Percentiles rank a stretch among this genome's conserved stretches.
phyloP scores from a whole-genome alignment of 2,888 invertebrate species.

The Brenthis daphne region DNA sequence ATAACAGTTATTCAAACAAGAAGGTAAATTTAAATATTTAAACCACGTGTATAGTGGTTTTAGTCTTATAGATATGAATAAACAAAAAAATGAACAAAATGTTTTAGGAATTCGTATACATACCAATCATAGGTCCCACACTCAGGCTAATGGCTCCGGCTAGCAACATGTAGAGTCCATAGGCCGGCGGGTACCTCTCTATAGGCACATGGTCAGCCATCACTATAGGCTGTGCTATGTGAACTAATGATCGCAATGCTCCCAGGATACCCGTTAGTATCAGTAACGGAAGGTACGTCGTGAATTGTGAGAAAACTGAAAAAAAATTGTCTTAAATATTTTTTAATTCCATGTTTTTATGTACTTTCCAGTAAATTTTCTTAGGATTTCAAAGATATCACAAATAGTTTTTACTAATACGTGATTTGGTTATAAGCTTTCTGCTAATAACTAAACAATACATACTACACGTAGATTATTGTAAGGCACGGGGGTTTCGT shows the following conservation, averaged over 20 bases:
- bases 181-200: slow-evolving; percentile 85
- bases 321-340: background rate
- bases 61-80: too few species aligned
- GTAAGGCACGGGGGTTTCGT: too few species aligned
- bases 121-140: slow-evolving; percentile 82
- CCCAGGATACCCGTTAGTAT: slow-evolving; percentile 80
- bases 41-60: too few species aligned
- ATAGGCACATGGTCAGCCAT: slow-evolving; percentile 84
- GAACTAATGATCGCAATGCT: slow-evolving; percentile 82
- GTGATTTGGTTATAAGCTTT: too few species aligned
- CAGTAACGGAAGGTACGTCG: slow-evolving; percentile 78
- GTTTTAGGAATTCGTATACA: slow-evolving; percentile 4
- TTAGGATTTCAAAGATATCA: background rate
- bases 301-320: slow-evolving; percentile 82
- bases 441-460: too few species aligned
- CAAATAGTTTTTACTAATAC: too few species aligned
- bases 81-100: too few species aligned
- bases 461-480: too few species aligned
- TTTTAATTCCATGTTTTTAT: background rate
- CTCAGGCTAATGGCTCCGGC: slow-evolving; percentile 82
- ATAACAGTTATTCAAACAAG: too few species aligned
- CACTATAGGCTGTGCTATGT: slow-evolving; percentile 84
- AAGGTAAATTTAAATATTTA: too few species aligned
- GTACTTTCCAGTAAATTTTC: too few species aligned
- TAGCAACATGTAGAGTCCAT: slow-evolving; percentile 84